Percentiles rank a stretch among this genome's conserved stretches.
phyloP scores from a whole-genome alignment of 2,888 invertebrate species.

The Drosophila neoperkinsi region DNA sequence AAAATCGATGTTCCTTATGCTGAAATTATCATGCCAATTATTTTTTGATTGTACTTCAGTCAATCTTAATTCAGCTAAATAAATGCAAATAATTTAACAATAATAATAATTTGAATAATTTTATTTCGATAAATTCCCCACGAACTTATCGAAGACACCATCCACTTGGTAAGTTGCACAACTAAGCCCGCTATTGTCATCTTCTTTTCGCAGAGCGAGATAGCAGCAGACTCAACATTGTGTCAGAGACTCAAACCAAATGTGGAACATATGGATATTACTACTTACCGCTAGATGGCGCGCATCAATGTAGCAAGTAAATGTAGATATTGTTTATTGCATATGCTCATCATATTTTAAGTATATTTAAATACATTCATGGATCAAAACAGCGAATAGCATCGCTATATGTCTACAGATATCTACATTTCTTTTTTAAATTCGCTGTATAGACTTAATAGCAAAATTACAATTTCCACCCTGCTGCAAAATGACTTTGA shows the following conservation, averaged over 20 bases:
- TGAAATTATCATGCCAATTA: neutral
- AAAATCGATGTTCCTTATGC: neutral
- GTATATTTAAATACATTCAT: neutral
- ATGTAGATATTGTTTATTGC: neutral
- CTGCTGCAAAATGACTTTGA: neutral
- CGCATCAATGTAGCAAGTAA: neutral
- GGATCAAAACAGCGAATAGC: neutral
- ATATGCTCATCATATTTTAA: too few relatives aligned
- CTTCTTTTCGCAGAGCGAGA: slow-evolving; percentile 26
- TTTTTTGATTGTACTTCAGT: neutral
- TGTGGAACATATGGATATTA: neutral
- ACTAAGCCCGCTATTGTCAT: slow-evolving; percentile 9
- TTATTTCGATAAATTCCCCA: slow-evolving; percentile 18
- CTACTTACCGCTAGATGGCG: slow-evolving; percentile 38
- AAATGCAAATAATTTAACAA: neutral
- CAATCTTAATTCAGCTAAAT: neutral
- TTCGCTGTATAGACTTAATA: neutral
- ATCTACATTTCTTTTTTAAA: neutral
- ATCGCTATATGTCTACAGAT: neutral
- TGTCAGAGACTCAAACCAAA: slow-evolving; percentile 12
- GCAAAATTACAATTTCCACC: neutral
- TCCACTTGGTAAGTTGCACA: slow-evolving; percentile 15
- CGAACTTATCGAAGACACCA: slow-evolving; percentile 19
- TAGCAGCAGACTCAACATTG: neutral
- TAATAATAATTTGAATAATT: neutral